phyloP scores from a whole-genome alignment of 2,797 vertebrate genomes.

The Galago senegalensis region DNA sequence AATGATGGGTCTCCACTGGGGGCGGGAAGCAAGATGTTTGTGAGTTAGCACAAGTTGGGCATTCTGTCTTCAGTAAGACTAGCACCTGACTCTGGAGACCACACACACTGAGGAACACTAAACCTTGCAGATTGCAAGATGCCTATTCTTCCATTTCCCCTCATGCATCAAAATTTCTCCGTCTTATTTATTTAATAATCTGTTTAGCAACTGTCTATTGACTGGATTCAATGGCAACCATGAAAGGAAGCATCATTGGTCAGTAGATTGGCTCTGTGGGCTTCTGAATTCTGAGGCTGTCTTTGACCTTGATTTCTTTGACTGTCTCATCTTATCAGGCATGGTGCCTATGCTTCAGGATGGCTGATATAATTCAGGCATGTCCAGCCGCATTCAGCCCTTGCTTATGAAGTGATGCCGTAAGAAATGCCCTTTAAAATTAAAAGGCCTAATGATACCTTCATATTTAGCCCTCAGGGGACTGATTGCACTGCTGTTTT shows the following conservation, averaged over 20 bases:
- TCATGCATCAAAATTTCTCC: fast-evolving
- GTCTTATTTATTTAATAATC: neutral
- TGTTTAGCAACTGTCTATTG: fast-evolving
- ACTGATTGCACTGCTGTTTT: neutral
- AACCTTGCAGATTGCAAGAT: fast-evolving
- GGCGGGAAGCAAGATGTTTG: fast-evolving
- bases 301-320: too few relatives aligned
- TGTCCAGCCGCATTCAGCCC: fast-evolving
- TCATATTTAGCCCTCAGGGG: too few relatives aligned
- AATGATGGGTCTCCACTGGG: fast-evolving
- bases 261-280: neutral
- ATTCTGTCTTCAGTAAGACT: fast-evolving
- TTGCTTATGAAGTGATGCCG: neutral
- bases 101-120: fast-evolving
- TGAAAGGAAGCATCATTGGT: neutral
- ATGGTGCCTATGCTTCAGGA: too few relatives aligned
- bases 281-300: neutral
- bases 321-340: fast-evolving
- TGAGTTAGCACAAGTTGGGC: too few relatives aligned
- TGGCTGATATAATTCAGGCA: fast-evolving
- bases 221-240: fast-evolving
- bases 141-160: neutral
- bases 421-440: neutral
- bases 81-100: fast-evolving
- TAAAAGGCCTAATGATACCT: neutral